Evolutionary conservation across 2,113 vertebrate genomes (phyloP).

Genomic region (Centropus bengalensis): DNA sequence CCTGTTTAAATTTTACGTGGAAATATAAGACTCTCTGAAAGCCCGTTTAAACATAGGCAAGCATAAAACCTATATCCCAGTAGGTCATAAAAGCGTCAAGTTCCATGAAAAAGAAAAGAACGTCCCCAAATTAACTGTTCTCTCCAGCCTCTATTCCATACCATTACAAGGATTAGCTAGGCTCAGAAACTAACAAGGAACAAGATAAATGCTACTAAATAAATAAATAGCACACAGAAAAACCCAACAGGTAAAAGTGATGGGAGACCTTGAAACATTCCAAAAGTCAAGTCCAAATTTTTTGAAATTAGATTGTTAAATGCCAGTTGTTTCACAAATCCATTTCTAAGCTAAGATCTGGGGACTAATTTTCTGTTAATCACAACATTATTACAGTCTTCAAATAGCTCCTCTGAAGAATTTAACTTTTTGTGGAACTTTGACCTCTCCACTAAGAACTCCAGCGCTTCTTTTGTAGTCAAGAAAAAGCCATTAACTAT

Average conservation of each 20-base stretch:
- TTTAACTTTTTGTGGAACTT: background rate
- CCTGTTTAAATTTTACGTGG: fast-evolving
- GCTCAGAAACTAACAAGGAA: background rate
- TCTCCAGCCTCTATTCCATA: background rate
- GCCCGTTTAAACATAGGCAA: background rate
- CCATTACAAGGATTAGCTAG: background rate
- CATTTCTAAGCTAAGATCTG: background rate
- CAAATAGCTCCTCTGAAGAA: background rate
- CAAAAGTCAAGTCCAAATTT: background rate
- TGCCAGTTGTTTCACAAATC: background rate
- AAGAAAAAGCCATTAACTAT: background rate
- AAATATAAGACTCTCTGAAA: background rate
- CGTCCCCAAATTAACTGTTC: background rate
- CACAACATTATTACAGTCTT: background rate
- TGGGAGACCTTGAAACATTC: background rate
- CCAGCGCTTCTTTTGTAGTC: fast-evolving
- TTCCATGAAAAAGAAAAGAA: background rate
- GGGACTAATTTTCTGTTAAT: background rate
- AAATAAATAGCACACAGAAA: background rate
- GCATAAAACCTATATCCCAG: background rate
- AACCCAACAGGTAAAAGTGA: background rate
- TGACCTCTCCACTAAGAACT: background rate
- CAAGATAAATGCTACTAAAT: background rate
- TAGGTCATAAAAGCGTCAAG: background rate
- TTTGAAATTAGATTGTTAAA: background rate